phyloP scores from a whole-genome alignment of 2,888 invertebrate genomes.

The Pharmacophagus antenor region DNA sequence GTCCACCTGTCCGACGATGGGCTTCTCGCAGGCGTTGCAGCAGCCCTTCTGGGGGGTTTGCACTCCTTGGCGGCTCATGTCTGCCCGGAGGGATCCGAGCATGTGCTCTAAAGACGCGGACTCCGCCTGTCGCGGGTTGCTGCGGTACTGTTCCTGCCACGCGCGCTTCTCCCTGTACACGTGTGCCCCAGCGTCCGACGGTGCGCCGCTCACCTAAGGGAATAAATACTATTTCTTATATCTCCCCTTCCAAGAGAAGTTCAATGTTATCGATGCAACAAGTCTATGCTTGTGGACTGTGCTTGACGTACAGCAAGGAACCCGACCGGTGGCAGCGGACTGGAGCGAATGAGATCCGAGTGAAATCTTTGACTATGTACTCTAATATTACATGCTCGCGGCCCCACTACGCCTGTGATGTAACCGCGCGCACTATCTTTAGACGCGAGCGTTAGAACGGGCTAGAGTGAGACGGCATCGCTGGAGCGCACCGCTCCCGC shows the following conservation, averaged over 20 bases:
- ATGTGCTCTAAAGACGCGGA: constrained; percentile 86
- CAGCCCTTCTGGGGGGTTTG: constrained; percentile 99
- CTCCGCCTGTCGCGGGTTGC: constrained; percentile 80
- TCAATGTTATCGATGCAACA: constrained; percentile 30
- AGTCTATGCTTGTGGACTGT: constrained; percentile 30
- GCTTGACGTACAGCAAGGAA: constrained; percentile 60
- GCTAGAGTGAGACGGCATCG: constrained; percentile 57
- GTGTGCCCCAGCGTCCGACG: constrained; percentile 74
- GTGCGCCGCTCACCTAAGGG: constrained; percentile 68
- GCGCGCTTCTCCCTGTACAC: constrained; percentile 83
- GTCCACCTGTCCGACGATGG: constrained; percentile 96
- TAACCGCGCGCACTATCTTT: constrained; percentile 75
- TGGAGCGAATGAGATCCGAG: constrained; percentile 73
- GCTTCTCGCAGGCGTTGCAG: constrained; percentile 99
- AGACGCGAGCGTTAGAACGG: constrained; percentile 51
- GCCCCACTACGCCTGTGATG: constrained; percentile 77
- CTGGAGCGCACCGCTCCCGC: constrained; percentile 63
- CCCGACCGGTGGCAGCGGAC: constrained; percentile 62
- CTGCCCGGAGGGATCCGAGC: constrained; percentile 96
- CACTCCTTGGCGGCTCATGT: constrained; percentile 99
- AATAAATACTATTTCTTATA: constrained; percentile 29
- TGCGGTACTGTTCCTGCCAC: constrained; percentile 78
- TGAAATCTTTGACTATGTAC: constrained; percentile 78
- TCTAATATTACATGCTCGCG: constrained; percentile 79
- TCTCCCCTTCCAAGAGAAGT: constrained; percentile 25